These are phyloP conservation scores for Furnarius figulus DNA, from an alignment of 2,113 vertebrate species.

Conservation along the genomic window DNA sequence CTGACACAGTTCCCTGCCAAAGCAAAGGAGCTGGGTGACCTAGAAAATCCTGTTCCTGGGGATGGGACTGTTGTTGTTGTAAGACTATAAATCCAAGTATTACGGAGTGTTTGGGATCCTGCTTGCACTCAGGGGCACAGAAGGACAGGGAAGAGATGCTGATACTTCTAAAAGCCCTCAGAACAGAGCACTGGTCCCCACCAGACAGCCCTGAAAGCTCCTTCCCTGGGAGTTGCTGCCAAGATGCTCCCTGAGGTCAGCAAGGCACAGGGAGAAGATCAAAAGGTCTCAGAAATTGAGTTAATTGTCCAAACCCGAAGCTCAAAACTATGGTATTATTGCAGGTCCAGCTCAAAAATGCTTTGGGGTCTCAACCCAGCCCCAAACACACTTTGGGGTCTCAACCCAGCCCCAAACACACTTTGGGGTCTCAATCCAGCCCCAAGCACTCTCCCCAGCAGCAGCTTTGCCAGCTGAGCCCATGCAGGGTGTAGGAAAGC, in stretches of 20 bases:
- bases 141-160: neutral
- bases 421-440: neutral
- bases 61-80: neutral
- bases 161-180: neutral
- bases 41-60: neutral
- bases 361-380: neutral
- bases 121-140: fast-evolving
- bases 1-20: neutral
- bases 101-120: neutral
- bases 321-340: fast-evolving
- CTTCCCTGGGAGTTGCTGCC: neutral
- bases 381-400: neutral
- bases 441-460: neutral
- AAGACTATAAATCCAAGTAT: neutral
- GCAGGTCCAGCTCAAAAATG: neutral
- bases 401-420: neutral
- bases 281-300: neutral
- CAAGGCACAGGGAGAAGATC: neutral
- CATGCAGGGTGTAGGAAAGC: neutral
- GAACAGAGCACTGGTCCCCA: neutral
- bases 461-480: neutral
- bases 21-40: neutral
- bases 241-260: neutral
- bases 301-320: fast-evolving
- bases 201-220: neutral